Base-by-base conservation (phyloP, 2,888 invertebrate genomes). In the Sabatieria punctata region DNA sequence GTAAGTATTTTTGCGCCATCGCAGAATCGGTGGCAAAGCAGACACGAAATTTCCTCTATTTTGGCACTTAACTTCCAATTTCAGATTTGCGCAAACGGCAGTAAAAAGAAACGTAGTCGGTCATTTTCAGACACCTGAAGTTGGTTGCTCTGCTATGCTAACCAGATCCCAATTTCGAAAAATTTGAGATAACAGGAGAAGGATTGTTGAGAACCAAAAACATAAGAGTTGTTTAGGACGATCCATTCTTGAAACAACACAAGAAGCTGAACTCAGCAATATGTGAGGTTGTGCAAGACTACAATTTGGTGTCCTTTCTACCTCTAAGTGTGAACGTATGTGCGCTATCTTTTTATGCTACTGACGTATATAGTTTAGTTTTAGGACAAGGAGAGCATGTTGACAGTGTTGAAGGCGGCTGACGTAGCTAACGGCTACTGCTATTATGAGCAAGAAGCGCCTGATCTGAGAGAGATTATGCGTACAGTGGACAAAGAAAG, bases 241-340 rank as follows among this genome's bases (percentile, higher is more conserved):
- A 63, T 54, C 63, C 56, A 45, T 57, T 55, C 11, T 36, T 60
- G 19, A 51, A 53, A 37, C 52, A 52, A 41, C 59, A 62, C 45
- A 51, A 54, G 43, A 64, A 61, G 45, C 52, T 72, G 48, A 71
- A 69, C 53, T 57, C 66, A 49, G 63, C 64, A 1, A 53, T 72
- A 40, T 65, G 68, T 33, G 68, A 65, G 26, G 59, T 72, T n/a
- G 59, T 71, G 19, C 60, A 69, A 51, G 67, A 69, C 50, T 71
- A 69, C 57, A 68, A 70, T 48, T 59, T 72, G 1, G 71, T 72
- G 15, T 63, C 63, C 2, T 72, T 71, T 54, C 53, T 63, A 2
- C 65, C 66, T 4, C 58, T 72, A n/a, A 60, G 66, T 49, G 61
- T 71, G 19, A 57, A 66, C 60, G 68, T 67, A 40, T 47, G 41